Evolutionary conservation across 53 echinoderm and acorn worm species (phyloP).

Genomic region (Patiria pectinifera): DNA sequence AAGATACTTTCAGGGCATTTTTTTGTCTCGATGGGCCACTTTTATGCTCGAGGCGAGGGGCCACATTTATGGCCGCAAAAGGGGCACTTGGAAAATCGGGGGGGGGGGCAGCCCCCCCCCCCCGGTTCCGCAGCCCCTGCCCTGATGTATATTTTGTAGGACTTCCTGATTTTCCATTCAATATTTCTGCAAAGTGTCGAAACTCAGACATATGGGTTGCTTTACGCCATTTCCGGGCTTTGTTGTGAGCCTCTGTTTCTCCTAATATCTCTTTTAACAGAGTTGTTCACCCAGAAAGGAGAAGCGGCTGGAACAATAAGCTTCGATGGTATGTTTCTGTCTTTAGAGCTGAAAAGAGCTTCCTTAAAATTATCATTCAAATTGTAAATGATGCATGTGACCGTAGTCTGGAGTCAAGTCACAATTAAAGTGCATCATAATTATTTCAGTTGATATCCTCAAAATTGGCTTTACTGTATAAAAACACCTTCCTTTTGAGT

Average conservation of each 20-base stretch:
- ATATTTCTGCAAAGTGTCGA: too few relatives aligned
- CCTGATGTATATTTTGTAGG: too few relatives aligned
- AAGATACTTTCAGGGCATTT: too few relatives aligned
- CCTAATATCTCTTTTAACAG: neutral
- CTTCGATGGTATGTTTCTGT: neutral
- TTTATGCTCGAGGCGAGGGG: too few relatives aligned
- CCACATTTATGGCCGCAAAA: too few relatives aligned
- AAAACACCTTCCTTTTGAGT: neutral
- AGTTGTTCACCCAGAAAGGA: neutral
- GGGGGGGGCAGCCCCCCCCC: too few relatives aligned
- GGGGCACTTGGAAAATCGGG: too few relatives aligned
- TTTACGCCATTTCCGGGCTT: neutral
- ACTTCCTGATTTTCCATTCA: neutral
- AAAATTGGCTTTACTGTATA: neutral
- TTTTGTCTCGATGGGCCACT: too few relatives aligned
- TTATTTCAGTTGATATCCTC: neutral
- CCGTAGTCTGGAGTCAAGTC: neutral
- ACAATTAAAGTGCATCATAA: neutral
- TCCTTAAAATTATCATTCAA: too few relatives aligned
- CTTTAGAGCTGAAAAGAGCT: neutral
- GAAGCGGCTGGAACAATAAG: neutral
- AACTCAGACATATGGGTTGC: neutral
- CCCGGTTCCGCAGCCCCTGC: too few relatives aligned
- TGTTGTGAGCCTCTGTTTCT: neutral
- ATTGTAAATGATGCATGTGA: neutral